Evolutionary conservation across 2,888 invertebrate genomes (phyloP), one percentile per base, ranked within the genome.

Genomic region (Bombylius major): DNA sequence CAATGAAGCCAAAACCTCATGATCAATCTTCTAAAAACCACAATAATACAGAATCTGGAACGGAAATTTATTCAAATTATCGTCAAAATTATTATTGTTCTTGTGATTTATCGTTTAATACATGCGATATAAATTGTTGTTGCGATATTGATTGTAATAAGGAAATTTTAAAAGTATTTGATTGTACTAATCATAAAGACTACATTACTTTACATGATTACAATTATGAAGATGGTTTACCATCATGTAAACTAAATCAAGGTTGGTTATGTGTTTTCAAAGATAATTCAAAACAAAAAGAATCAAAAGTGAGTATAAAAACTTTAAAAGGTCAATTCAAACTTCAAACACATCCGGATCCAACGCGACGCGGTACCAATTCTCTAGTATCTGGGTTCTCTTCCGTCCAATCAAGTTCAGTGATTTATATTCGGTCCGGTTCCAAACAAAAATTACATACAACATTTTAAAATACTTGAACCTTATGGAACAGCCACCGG

Each of bases 51-150:
- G 23, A 55, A 50, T 31, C 3, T 23, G 23, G 23, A 23, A 23
- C 23, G 23, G 23, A 23, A 39, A 9, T 39, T 9, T 39, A 39
- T 9, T 39, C 39, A 7, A 11, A 36, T 36, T 8, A 36, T 36
- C 5, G 11, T 47, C 59, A 59, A 14, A 63, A 64, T 23, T 71
- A 75, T 47, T 70, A 73, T 57, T 83, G 83, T 63, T 66, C 74
- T 47, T 83, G 83, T 62, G 79, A 84, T 70, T 66, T 81, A 50
- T 76, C 71, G 73, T 59, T 65, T 1, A 69, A 75, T 47, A 68
- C 71, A 9, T 90, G 90, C 68, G 86, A 90, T 66, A 76, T 87
- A 13, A 87, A 87, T 68, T 89, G 89, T 66, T 89, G 89, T 66
- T 90, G 90, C 67, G 89, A 90, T 68, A 66, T 65, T 13, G 86